These are phyloP conservation scores for Pelobates fuscus DNA, from an alignment of 2,113 vertebrate species.

Conservation along the genomic window DNA sequence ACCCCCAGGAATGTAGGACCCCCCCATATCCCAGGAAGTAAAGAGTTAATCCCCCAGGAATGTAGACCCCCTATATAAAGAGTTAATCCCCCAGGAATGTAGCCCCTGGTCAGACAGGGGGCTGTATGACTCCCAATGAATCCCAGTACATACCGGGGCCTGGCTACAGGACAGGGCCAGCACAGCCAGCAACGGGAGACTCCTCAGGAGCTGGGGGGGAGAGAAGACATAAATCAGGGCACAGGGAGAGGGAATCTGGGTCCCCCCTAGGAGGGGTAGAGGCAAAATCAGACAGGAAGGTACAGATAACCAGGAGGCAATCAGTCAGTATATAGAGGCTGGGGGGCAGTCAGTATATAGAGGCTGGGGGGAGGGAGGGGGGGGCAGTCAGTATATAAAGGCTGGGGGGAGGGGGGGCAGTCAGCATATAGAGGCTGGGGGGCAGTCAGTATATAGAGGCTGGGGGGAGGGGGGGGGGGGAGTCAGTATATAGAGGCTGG, in stretches of 20 bases:
- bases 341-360: too few relatives aligned
- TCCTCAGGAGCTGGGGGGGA: constrained; percentile 7
- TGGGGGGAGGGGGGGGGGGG: too few relatives aligned
- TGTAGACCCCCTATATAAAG: background rate
- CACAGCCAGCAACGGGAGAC: constrained; percentile 2
- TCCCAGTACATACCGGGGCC: constrained; percentile 1
- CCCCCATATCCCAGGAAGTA: background rate
- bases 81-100: background rate
- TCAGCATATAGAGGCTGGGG: too few relatives aligned
- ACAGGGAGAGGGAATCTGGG: background rate
- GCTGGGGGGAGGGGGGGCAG: too few relatives aligned
- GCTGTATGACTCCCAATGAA: background rate
- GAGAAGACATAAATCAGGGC: background rate
- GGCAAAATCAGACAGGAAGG: too few relatives aligned
- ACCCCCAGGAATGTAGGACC: too few relatives aligned
- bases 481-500: too few relatives aligned
- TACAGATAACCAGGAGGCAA: background rate
- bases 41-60: background rate
- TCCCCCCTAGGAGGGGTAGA: too few relatives aligned
- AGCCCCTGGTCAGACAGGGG: background rate
- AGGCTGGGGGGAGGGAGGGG: too few relatives aligned
- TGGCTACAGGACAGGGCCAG: background rate
- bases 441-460: too few relatives aligned
- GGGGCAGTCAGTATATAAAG: too few relatives aligned
- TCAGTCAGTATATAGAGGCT: background rate